A percentile compares a stretch with the other conserved stretches of the same genome.
Conservation (phyloP, 2,113 vertebrate genomes). For the Zosterops lateralis region DNA sequence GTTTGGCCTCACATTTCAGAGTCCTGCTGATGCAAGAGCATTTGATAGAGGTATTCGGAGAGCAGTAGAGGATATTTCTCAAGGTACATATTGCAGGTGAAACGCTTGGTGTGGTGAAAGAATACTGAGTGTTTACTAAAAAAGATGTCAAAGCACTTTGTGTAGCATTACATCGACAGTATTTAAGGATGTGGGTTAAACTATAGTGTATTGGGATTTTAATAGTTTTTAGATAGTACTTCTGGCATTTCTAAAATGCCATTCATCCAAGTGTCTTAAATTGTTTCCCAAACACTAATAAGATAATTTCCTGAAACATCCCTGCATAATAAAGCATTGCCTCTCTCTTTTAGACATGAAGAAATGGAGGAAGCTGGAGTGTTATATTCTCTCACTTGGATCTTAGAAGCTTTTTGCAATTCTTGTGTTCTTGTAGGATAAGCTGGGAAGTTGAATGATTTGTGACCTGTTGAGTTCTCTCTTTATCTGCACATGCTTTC, state of each 20-base stretch:
- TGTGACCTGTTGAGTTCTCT: not conserved
- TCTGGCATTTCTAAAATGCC: not conserved
- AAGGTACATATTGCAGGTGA: constrained; percentile 77
- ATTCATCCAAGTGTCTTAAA: not conserved
- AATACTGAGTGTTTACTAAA: not conserved
- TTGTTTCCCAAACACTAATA: not conserved
- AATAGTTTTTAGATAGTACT: not conserved
- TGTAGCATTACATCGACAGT: not conserved
- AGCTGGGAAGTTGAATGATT: not conserved
- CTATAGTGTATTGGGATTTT: not conserved
- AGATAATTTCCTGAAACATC: not conserved
- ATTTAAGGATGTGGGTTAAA: not conserved
- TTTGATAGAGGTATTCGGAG: constrained; percentile 96
- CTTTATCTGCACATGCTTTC: not conserved
- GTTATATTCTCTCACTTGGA: not conserved
- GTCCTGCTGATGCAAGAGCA: constrained; percentile 96
- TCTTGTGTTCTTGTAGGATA: not conserved
- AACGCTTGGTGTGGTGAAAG: not conserved
- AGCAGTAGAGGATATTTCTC: constrained; percentile 93
- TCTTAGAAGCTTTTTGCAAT: not conserved
- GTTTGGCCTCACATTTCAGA: constrained; percentile 99
- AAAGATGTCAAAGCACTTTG: not conserved
- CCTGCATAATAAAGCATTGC: not conserved
- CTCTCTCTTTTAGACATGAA: not conserved
- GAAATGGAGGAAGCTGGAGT: not conserved